Percentiles rank a stretch among this genome's conserved stretches.
Conservation (phyloP, 2,113 vertebrate genomes). For the Microcebus lehilahytsara region DNA sequence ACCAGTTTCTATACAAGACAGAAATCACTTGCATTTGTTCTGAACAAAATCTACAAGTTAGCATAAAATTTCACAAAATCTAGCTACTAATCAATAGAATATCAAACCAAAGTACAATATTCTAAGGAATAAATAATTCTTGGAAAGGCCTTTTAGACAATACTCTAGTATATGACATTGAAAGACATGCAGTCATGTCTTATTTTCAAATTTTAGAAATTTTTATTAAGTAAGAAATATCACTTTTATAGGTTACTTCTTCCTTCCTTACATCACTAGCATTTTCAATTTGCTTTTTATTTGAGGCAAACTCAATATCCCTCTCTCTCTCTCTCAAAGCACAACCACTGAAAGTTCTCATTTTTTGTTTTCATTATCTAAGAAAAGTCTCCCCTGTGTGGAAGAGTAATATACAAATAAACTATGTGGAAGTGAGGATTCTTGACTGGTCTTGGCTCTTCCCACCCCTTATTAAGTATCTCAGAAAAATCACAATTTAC, state of each 20-base stretch:
- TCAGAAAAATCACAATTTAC: too few relatives aligned
- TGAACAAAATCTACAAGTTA: not conserved
- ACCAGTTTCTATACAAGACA: not conserved
- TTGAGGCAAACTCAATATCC: not conserved
- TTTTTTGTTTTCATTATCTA: not conserved
- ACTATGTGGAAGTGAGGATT: not conserved
- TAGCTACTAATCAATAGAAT: not conserved
- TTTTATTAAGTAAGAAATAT: not conserved
- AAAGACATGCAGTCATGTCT: not conserved
- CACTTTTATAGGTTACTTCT: not conserved
- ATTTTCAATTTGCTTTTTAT: constrained; percentile 10
- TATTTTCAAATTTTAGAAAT: not conserved
- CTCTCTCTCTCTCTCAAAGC: not conserved
- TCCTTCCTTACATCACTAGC: not conserved
- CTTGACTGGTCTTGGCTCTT: not conserved
- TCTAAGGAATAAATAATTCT: not conserved
- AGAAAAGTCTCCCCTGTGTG: not conserved
- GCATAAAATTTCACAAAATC: not conserved
- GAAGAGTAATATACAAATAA: not conserved
- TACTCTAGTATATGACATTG: not conserved
- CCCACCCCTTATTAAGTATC: not conserved
- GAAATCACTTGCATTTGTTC: not conserved
- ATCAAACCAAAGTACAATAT: not conserved
- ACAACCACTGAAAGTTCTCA: not conserved
- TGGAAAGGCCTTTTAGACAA: not conserved